phyloP scores from a whole-genome alignment of 2,797 vertebrate species.

The Buceros bicornis region DNA sequence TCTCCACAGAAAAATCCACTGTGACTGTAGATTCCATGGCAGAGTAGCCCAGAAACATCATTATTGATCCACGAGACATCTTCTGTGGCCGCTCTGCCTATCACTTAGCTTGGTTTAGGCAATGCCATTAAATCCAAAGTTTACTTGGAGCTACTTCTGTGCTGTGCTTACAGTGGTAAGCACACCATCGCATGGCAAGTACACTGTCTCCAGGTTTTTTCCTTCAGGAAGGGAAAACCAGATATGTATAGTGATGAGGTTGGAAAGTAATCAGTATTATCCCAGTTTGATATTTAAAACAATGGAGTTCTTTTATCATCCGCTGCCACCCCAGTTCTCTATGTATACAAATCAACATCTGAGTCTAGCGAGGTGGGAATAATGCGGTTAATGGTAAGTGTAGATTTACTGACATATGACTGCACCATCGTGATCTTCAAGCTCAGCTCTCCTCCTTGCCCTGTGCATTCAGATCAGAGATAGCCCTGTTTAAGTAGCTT shows the following conservation, averaged over 20 bases:
- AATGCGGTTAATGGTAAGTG: background rate
- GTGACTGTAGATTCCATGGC: background rate
- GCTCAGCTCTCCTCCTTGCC: background rate
- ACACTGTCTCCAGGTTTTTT: background rate
- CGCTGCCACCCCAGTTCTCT: background rate
- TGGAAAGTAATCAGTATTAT: background rate
- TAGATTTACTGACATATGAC: background rate
- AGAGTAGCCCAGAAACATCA: background rate
- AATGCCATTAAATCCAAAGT: background rate
- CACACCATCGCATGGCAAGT: background rate
- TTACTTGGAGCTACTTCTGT: fast-evolving
- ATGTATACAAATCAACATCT: background rate
- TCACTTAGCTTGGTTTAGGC: background rate
- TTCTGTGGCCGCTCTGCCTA: background rate
- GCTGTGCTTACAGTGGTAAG: background rate
- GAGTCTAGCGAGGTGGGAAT: background rate
- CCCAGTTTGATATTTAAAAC: background rate
- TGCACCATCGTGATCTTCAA: background rate
- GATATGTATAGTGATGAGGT: background rate
- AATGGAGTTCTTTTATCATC: background rate
- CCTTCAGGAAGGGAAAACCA: background rate
- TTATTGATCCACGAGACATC: background rate
- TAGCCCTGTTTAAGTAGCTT: background rate
- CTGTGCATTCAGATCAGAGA: background rate
- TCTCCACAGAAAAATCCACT: background rate